Conservation (phyloP, 2,113 vertebrate genomes). For the Dipodomys ordii region DNA sequence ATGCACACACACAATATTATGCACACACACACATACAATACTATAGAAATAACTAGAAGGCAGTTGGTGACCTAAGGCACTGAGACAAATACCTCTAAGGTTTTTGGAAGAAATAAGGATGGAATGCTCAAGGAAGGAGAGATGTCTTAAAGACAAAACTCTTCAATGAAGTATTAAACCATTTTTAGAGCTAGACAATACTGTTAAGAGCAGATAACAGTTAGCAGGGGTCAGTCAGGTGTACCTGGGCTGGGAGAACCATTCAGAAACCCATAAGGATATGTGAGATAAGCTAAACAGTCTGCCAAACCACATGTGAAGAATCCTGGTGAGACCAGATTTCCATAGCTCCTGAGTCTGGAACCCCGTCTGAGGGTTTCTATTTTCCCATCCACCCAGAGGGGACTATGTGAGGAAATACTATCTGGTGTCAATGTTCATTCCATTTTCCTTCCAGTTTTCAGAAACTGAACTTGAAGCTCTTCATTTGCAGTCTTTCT, state of each 20-base stretch:
- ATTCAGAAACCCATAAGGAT: not conserved
- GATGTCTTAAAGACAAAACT: not conserved
- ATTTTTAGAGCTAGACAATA: not conserved
- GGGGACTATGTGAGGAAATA: too few relatives aligned
- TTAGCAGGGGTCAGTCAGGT: not conserved
- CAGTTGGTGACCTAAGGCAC: not conserved
- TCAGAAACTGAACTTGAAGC: not conserved
- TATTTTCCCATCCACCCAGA: not conserved
- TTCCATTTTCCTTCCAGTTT: not conserved
- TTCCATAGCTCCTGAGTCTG: not conserved
- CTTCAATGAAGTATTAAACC: not conserved
- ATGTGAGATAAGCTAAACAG: rapidly evolving
- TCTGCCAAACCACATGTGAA: not conserved
- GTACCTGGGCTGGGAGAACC: too few relatives aligned
- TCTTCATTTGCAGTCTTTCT: not conserved
- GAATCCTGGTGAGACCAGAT: not conserved
- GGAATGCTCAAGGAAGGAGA: not conserved
- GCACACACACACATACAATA: too few relatives aligned
- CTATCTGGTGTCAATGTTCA: not conserved
- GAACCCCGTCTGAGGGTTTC: not conserved
- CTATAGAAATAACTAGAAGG: not conserved
- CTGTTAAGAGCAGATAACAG: not conserved
- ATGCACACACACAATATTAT: too few relatives aligned
- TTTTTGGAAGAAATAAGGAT: not conserved
- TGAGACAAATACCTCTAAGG: not conserved